Conservation (phyloP, 2,797 vertebrate genomes). For the Hydrolagus colliei region DNA sequence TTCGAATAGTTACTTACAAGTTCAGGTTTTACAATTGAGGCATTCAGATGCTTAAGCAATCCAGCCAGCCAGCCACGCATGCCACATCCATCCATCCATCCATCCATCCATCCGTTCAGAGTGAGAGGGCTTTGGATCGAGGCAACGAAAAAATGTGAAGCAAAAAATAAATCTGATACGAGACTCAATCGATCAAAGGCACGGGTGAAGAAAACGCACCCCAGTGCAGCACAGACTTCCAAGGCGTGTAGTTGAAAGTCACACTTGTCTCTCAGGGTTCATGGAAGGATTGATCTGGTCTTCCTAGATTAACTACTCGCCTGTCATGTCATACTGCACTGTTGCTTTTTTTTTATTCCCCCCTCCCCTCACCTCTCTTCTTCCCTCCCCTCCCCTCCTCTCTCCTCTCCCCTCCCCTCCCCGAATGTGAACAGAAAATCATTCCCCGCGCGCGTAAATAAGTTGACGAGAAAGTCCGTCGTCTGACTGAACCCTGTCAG, state of each 20-base stretch:
- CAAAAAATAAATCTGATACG: background rate
- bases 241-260: background rate
- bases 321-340: too few relatives aligned
- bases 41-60: background rate
- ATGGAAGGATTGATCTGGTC: too few relatives aligned
- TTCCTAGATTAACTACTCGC: too few relatives aligned
- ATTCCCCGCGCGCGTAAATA: too few relatives aligned
- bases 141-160: background rate
- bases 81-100: background rate
- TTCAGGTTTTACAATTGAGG: background rate
- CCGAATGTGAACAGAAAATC: too few relatives aligned
- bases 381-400: too few relatives aligned
- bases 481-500: too few relatives aligned
- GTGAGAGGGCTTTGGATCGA: background rate
- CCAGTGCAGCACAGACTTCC: constrained; percentile 12
- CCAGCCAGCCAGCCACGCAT: background rate
- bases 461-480: too few relatives aligned
- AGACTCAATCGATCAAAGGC: background rate
- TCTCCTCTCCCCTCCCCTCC: too few relatives aligned
- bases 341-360: background rate
- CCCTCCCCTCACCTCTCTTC: too few relatives aligned
- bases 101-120: background rate
- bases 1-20: background rate
- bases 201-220: background rate
- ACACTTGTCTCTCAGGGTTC: background rate